Evolutionary conservation across 2,113 vertebrate species (phyloP).

Genomic region (Ctenomys sociabilis): DNA sequence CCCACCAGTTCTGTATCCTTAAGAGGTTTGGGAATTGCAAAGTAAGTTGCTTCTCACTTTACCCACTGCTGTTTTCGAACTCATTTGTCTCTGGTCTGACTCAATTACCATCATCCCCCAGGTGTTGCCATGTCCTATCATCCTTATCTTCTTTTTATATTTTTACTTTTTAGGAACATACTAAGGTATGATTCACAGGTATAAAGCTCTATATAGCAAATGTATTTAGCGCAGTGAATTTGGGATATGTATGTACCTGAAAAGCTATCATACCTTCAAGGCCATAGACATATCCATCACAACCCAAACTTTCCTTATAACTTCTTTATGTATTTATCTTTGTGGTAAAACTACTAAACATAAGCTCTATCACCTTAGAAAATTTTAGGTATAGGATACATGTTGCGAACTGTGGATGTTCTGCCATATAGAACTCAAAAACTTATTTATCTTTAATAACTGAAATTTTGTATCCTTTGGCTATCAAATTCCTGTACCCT

Average conservation of each 20-base stretch:
- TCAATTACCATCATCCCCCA: neutral
- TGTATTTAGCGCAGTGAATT: neutral
- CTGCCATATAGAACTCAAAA: neutral
- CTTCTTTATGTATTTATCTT: neutral
- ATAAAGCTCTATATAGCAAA: neutral
- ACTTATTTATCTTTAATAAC: neutral
- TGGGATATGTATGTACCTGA: neutral
- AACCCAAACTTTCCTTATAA: neutral
- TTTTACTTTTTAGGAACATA: neutral
- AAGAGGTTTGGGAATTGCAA: neutral
- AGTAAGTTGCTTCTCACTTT: neutral
- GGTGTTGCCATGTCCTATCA: neutral
- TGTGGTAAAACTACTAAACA: neutral
- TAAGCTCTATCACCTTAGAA: neutral
- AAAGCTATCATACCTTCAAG: neutral
- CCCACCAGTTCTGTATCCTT: neutral
- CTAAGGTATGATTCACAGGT: neutral
- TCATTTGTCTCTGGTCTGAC: neutral
- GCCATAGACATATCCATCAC: neutral
- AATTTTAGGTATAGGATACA: neutral
- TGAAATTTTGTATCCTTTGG: neutral
- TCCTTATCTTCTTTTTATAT: neutral
- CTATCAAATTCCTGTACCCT: neutral
- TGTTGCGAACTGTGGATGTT: neutral
- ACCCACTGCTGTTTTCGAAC: neutral